Conservation (phyloP, 2,113 vertebrate species). For the Enhydra lutris region DNA sequence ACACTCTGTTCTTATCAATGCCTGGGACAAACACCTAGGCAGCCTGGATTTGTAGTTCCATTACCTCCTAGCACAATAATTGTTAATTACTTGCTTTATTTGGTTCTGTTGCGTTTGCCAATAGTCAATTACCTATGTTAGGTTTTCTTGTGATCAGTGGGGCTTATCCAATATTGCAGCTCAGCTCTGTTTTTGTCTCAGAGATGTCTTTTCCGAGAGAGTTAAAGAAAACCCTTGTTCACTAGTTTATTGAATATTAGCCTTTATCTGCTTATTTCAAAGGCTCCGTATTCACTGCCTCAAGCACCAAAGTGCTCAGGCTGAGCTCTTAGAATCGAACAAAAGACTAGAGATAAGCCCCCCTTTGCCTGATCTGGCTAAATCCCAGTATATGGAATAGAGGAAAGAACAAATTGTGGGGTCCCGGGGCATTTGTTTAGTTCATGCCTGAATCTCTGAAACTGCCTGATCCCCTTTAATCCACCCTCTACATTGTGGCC, state of each 20-base stretch:
- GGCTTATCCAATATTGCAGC: conserved; percentile 73
- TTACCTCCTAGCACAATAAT: conserved; percentile 69
- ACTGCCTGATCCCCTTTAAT: not conserved
- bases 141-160: conserved; percentile 64
- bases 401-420: not conserved
- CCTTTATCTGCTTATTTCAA: conserved; percentile 70
- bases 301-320: not conserved
- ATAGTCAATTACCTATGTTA: conserved; percentile 72
- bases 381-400: not conserved
- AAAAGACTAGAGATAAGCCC: conserved; percentile 59
- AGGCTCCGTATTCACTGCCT: conserved; percentile 35
- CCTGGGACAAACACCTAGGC: conserved; percentile 48
- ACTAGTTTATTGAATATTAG: conserved; percentile 70
- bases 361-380: conserved; percentile 26
- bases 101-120: conserved; percentile 70
- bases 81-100: conserved; percentile 78
- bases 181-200: conserved; percentile 67
- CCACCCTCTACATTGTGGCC: not conserved
- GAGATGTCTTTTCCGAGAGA: conserved; percentile 69
- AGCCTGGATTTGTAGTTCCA: conserved; percentile 63
- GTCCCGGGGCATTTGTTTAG: not conserved
- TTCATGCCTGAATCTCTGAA: not conserved
- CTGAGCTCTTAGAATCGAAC: conserved; percentile 48
- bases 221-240: conserved; percentile 71
- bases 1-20: conserved; percentile 60